phyloP scores from a whole-genome alignment of 2,797 vertebrate genomes.

The Neosilurus mollespiculum region DNA sequence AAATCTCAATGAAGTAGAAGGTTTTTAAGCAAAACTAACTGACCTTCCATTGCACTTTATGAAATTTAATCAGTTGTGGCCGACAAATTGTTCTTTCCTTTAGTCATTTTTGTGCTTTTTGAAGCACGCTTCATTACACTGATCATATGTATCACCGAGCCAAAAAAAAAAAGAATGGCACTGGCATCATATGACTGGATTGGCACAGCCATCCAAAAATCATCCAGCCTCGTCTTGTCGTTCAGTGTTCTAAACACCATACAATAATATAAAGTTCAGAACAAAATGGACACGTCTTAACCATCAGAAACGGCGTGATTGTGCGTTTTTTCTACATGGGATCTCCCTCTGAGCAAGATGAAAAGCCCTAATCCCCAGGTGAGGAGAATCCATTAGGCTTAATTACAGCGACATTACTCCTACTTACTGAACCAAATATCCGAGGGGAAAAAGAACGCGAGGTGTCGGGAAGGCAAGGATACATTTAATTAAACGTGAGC shows the following conservation, averaged over 20 bases:
- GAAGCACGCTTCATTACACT: background rate
- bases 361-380: slow-evolving; percentile 56
- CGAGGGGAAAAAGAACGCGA: slow-evolving; percentile 48
- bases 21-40: background rate
- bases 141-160: background rate
- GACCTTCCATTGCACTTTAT: background rate
- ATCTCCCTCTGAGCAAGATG: slow-evolving; percentile 27
- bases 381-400: slow-evolving; percentile 65
- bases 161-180: background rate
- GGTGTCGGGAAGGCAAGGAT: slow-evolving; percentile 67
- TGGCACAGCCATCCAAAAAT: background rate
- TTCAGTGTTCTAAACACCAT: background rate
- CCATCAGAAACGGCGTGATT: background rate
- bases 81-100: background rate
- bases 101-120: background rate
- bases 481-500: slow-evolving; percentile 73
- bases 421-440: slow-evolving; percentile 57
- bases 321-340: background rate
- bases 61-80: background rate
- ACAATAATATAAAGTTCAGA: background rate
- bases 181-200: background rate
- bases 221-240: background rate
- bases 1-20: background rate
- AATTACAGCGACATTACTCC: slow-evolving; percentile 66
- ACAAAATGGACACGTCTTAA: background rate